A percentile compares a stretch with the other conserved stretches of the same genome.
Conservation (phyloP, 2,113 vertebrate genomes). For the Apteryx owenii region DNA sequence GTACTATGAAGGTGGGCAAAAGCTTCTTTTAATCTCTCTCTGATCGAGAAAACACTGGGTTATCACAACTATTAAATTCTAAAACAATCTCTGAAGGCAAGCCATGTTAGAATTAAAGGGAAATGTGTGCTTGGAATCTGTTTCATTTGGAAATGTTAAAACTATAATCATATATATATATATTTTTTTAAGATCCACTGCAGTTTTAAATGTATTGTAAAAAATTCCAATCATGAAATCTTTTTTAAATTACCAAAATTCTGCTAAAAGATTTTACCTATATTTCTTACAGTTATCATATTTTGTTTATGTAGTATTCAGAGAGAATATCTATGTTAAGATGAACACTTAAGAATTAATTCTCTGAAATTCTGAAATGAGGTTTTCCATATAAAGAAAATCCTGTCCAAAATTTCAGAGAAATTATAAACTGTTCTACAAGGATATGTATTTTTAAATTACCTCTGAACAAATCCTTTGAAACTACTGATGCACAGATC, state of each 20-base stretch:
- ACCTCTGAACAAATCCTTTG: not conserved
- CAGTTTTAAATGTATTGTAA: not conserved
- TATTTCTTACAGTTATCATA: not conserved
- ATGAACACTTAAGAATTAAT: not conserved
- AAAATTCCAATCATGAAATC: not conserved
- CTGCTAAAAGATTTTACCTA: not conserved
- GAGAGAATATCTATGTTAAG: not conserved
- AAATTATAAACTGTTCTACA: not conserved
- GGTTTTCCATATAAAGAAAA: not conserved
- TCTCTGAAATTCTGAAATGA: not conserved
- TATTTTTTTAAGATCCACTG: not conserved
- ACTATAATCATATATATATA: not conserved
- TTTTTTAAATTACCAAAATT: not conserved
- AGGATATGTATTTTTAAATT: not conserved
- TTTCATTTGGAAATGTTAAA: not conserved
- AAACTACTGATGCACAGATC: not conserved
- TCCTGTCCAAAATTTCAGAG: not conserved
- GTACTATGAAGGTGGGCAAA: not conserved
- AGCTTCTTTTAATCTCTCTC: not conserved
- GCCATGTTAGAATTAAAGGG: not conserved
- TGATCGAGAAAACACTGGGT: not conserved
- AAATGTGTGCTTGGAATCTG: not conserved
- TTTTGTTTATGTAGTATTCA: not conserved
- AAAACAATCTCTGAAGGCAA: not conserved
- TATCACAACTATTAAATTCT: not conserved